These are phyloP conservation scores for Eospalax fontanierii DNA, from an alignment of 2,797 vertebrate species.

Conservation along the genomic window DNA sequence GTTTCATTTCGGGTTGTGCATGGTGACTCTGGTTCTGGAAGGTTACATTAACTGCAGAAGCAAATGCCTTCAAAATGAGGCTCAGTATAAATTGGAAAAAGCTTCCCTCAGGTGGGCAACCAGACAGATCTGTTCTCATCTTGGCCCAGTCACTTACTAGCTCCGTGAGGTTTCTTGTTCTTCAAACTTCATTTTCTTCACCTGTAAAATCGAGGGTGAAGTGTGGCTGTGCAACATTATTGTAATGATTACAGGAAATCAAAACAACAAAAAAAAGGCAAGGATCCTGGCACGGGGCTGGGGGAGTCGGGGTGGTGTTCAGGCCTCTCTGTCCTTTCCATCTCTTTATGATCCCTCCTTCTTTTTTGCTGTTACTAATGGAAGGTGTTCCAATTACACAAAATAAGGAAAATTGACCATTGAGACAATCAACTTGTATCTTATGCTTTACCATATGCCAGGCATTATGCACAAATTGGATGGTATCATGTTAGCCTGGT, in stretches of 20 bases:
- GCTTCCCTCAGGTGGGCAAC: not conserved
- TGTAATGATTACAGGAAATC: not conserved
- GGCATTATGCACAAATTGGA: accelerated
- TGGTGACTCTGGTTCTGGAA: conserved; percentile 8
- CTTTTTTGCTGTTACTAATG: not conserved
- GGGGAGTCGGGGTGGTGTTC: too few species aligned
- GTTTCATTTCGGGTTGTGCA: not conserved
- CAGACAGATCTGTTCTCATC: not conserved
- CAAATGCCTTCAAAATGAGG: not conserved
- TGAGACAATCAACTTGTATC: not conserved
- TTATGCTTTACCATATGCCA: not conserved
- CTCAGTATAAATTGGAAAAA: not conserved
- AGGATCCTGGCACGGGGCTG: not conserved
- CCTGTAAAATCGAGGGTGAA: not conserved
- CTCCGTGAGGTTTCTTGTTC: conserved; percentile 2
- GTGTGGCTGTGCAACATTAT: not conserved
- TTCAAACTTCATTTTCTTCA: conserved; percentile 33
- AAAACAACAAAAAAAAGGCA: too few species aligned
- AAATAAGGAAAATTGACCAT: not conserved
- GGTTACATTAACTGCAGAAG: not conserved
- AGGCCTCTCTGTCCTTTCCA: too few species aligned
- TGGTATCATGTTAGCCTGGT: accelerated
- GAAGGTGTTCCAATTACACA: not conserved
- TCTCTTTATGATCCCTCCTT: not conserved
- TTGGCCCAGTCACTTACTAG: not conserved